phyloP scores from a whole-genome alignment of 1,140 invertebrate genomes.

The Galleria mellonella region DNA sequence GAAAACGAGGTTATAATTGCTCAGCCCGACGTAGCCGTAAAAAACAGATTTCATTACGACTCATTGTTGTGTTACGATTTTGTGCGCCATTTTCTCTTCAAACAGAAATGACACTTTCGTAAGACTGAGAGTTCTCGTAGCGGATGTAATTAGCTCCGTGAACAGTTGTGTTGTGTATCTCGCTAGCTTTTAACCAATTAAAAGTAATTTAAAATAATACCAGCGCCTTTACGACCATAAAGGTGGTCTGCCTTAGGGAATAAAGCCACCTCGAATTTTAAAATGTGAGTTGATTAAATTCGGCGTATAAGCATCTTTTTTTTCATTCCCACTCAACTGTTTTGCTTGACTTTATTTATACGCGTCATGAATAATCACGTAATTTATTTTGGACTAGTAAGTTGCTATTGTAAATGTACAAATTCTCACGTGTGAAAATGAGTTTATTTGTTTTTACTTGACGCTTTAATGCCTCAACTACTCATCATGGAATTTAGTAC shows the following conservation, averaged over 20 bases:
- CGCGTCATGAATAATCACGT: slow-evolving; percentile 63
- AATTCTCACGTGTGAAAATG: too few relatives aligned
- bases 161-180: slow-evolving; percentile 53
- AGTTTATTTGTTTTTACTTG: too few relatives aligned
- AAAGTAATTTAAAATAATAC: slow-evolving; percentile 71
- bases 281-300: slow-evolving; percentile 36
- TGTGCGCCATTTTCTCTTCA: slow-evolving; percentile 57
- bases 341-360: slow-evolving; percentile 47
- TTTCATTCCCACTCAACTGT: slow-evolving; percentile 64
- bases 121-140: slow-evolving; percentile 11
- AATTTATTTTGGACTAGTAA: too few relatives aligned
- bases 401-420: too few relatives aligned
- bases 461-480: too few relatives aligned
- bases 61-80: slow-evolving; percentile 64
- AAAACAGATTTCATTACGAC: slow-evolving; percentile 66
- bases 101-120: slow-evolving; percentile 5
- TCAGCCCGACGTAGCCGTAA: slow-evolving; percentile 41
- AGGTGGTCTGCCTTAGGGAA: slow-evolving; percentile 45
- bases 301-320: slow-evolving; percentile 59
- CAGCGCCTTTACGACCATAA: slow-evolving; percentile 23
- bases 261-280: too few relatives aligned
- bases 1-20: slow-evolving; percentile 65
- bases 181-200: slow-evolving; percentile 66
- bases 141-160: slow-evolving; percentile 49
- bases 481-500: too few relatives aligned